These are phyloP conservation scores for Acrossocheilus fasciatus DNA, from an alignment of 2,797 vertebrate genomes.

Conservation along the genomic window DNA sequence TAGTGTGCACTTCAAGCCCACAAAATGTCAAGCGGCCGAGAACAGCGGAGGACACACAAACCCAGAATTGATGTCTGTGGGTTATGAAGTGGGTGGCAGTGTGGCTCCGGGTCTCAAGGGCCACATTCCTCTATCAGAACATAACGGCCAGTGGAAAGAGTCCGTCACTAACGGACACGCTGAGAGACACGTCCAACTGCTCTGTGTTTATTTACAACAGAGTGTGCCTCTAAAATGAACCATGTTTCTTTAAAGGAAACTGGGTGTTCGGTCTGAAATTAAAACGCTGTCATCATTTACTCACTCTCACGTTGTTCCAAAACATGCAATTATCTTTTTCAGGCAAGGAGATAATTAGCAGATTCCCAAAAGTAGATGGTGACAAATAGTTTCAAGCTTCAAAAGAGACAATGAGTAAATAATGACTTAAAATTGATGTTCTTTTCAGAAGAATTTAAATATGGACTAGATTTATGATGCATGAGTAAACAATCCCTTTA, in stretches of 20 bases:
- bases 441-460: background rate
- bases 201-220: background rate
- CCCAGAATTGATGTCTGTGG: constrained; percentile 65
- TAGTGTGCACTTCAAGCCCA: constrained; percentile 48
- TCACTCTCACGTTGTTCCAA: background rate
- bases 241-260: background rate
- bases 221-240: background rate
- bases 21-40: constrained; percentile 74
- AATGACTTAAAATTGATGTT: background rate
- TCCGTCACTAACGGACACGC: constrained; percentile 33
- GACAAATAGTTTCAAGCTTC: background rate
- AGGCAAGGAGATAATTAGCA: background rate
- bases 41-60: constrained; percentile 56
- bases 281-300: background rate
- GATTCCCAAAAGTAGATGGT: background rate
- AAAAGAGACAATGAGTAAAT: background rate
- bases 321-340: constrained; percentile 2
- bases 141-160: constrained; percentile 45
- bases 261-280: background rate
- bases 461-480: background rate
- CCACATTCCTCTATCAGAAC: constrained; percentile 41
- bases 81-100: constrained; percentile 58
- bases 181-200: background rate
- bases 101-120: constrained; percentile 45
- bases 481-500: background rate